Base-by-base conservation (phyloP, 2,113 vertebrate genomes). In the Antennarius striatus region DNA sequence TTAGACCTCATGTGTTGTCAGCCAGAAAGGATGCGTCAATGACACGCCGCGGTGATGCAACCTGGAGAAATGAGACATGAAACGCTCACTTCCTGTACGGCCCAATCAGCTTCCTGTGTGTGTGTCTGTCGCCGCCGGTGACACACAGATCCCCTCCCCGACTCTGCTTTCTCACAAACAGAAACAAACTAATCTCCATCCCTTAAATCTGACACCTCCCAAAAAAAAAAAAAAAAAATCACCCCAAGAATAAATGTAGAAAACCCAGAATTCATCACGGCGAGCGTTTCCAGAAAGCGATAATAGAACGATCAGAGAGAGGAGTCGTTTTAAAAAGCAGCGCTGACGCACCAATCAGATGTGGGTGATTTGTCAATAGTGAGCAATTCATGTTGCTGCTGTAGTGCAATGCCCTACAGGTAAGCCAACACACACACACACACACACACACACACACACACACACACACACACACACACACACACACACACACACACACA, bases 1-100 rank as follows among this genome's bases (percentile, higher is more conserved):
- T 86, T 81, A 79, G 71, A 81, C 79, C 80, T 56, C 32, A 15
- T 80, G 79, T 85, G 85, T 88, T 84, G 83, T 80, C 59, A 75
- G 58, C 42, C 22, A 77, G 79, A 54, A 72, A 75, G 83, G 77
- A 85, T 79, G 77, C 79, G 83, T 86, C 78, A 73, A 11, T 88
- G 87, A 84, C 86, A 88, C 74, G 73, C 63, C 7, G 17, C 65
- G 58, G 70, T 91, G 90, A 91, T 89, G 90, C 86, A 91, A 91
- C 82, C 80, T 73, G 79, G 68, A 84, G 90, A 91, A 91, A 91
- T 65, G 47, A 50, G 17, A 83, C 81, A 89, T 84, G 75, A 90
- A 88, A 84, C 77, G 77, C 79, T 47, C 46, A 73, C 84, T 83
- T 87, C 80, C 81, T 87, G 75, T 82, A 71, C 53, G 86, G 80